These are phyloP conservation scores for Drosophila busckii DNA, from an alignment of 1,140 invertebrate genomes.

Conservation along the genomic window DNA sequence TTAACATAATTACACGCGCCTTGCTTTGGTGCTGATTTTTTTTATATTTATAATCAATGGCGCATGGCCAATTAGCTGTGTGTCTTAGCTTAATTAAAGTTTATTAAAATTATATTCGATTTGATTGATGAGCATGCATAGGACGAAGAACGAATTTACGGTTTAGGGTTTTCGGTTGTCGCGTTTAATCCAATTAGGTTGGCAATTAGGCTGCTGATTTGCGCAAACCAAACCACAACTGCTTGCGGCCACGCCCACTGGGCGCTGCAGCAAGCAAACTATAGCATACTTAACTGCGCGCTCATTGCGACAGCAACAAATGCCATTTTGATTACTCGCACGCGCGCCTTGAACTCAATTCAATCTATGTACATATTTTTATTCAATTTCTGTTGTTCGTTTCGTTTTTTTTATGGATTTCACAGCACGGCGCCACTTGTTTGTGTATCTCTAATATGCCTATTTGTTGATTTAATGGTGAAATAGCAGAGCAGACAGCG, in stretches of 20 bases:
- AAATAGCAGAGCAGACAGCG: constrained; percentile 6
- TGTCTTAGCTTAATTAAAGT: constrained; percentile 33
- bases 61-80: neutral
- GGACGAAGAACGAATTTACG: too few relatives aligned
- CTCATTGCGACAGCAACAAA: constrained; percentile 25
- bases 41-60: neutral
- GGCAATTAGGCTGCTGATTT: constrained; percentile 31
- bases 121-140: constrained; percentile 27
- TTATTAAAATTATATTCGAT: constrained; percentile 11
- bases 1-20: too few relatives aligned
- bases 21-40: neutral
- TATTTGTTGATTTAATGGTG: constrained; percentile 22
- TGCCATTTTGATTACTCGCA: constrained; percentile 41
- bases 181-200: constrained; percentile 28
- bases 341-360: constrained; percentile 21
- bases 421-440: neutral
- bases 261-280: constrained; percentile 8
- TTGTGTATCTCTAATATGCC: constrained; percentile 32
- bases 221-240: constrained; percentile 27
- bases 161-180: constrained; percentile 1
- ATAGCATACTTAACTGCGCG: constrained; percentile 29
- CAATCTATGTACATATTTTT: too few relatives aligned
- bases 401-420: constrained; percentile 36
- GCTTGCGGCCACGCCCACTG: neutral
- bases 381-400: too few relatives aligned